Evolutionary conservation across 64 coral and sea anemone species (phyloP), one percentile per base, ranked within the genome.

Genomic region (Hydrozoanthus tunicans): DNA sequence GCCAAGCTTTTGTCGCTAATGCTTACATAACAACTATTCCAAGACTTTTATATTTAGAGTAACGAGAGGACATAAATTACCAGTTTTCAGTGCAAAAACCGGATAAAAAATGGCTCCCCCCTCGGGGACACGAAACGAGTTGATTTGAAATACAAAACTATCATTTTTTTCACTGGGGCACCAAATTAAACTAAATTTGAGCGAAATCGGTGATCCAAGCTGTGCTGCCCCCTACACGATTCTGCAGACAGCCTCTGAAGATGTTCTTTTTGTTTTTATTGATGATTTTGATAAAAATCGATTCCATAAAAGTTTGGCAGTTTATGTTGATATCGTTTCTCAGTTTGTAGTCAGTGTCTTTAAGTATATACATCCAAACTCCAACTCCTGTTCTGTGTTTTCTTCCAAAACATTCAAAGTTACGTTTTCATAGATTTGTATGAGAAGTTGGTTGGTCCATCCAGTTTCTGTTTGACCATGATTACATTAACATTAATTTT

Each of bases 381-480:
- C 77, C 90, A 69, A 55, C 65, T 66, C 90, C 90, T 58, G 62
- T 53, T 91, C 70, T 91, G 65, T 73, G 71, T 59, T 17, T 56
- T 4, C 66, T 68, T 27, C 67, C 67, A 51, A 56, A 67, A 57
- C 56, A 55, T 70, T 81, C 77, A 82, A 81, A 91, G 73, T 83
- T 62, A 82, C 63, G 83, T 72, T 83, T 82, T 5, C 14, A 53
- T 80, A 91, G 15, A 69, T 5, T 84, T 67, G 68, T 91, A 62
- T 72, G 78, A 74, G 25, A 27, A 15, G 53, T 73, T 53, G 56
- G 53, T 43, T 83, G 53, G 14, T 74, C 12, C 59, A 91, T 56
- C 79, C 90, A 91, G 25, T 91, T 91, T 91, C 79, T 51, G 90
- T 82, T 74, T 82, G 9, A 61, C 90, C 90, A 70, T 20, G 20